Percentiles rank a stretch among this genome's conserved stretches.
Conservation (phyloP, 35 echinoderm and acorn worm genomes). For the Amphiura filiformis region DNA sequence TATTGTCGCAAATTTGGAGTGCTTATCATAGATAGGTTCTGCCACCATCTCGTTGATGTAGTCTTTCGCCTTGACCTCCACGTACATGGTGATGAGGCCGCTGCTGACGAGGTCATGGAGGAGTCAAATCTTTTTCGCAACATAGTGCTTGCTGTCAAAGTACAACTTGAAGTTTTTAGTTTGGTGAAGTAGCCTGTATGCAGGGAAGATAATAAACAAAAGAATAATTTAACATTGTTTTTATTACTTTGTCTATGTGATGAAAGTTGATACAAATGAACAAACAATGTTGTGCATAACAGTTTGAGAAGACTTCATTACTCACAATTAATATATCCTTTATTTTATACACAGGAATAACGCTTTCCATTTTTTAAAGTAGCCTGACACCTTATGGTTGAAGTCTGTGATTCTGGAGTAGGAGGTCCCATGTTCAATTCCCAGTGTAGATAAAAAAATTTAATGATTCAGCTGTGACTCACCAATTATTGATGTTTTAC, state of each 20-base stretch:
- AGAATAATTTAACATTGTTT: neutral
- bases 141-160: slow-evolving; percentile 95
- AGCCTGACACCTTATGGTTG: neutral
- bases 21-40: slow-evolving; percentile 97
- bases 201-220: neutral
- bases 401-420: too few relatives aligned
- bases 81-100: slow-evolving; percentile 92
- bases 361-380: neutral
- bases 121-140: slow-evolving; percentile 91
- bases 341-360: neutral
- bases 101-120: slow-evolving; percentile 87
- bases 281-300: neutral
- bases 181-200: slow-evolving; percentile 51
- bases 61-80: slow-evolving; percentile 94
- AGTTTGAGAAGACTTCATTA: neutral
- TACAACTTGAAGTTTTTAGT: slow-evolving; percentile 91
- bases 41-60: slow-evolving; percentile 90
- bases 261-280: neutral
- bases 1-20: slow-evolving; percentile 77
- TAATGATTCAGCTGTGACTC: too few relatives aligned
- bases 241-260: too few relatives aligned
- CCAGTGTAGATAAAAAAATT: too few relatives aligned
- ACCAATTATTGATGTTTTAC: too few relatives aligned
- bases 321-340: neutral
- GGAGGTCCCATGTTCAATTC: too few relatives aligned